Conservation (phyloP, 2,797 vertebrate genomes). For the Melanogrammus aeglefinus region DNA sequence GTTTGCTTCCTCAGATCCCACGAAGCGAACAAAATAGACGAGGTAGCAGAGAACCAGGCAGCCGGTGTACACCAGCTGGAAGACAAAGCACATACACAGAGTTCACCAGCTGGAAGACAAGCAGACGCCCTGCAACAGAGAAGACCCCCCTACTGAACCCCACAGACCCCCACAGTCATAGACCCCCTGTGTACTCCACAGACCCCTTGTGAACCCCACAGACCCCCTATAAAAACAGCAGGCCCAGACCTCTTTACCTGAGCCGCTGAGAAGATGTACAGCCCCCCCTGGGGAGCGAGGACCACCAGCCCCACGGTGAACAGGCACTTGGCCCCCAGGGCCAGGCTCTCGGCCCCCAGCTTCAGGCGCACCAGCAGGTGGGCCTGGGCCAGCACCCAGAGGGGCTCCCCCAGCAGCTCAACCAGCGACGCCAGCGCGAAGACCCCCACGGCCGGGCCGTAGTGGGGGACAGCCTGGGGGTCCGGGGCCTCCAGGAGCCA, state of each 20-base stretch:
- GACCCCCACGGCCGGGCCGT: conserved; percentile 81
- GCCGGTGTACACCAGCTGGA: conserved; percentile 83
- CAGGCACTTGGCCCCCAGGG: conserved; percentile 84
- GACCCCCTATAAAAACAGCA: no score
- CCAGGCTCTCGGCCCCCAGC: conserved; percentile 90
- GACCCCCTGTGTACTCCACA: neutral
- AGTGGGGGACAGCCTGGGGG: conserved; percentile 80
- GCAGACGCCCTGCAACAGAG: no score
- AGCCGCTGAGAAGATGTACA: conserved; percentile 89
- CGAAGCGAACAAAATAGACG: conserved; percentile 81
- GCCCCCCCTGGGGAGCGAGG: conserved; percentile 83
- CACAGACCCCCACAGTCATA: no score
- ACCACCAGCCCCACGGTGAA: conserved; percentile 83
- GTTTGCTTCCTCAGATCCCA: conserved; percentile 80
- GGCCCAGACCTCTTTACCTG: conserved; percentile 74
- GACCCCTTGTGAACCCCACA: no score
- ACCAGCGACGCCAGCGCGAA: conserved; percentile 87
- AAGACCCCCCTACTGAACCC: no score
- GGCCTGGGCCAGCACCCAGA: conserved; percentile 92
- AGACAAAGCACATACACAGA: neutral
- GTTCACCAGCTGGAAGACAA: no score
- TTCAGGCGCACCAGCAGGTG: conserved; percentile 93
- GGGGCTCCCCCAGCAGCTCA: conserved; percentile 90
- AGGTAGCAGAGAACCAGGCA: conserved; percentile 84
- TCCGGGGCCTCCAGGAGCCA: conserved; percentile 86